These are phyloP conservation scores for Corydoras maculifer DNA, from an alignment of 2,113 vertebrate genomes.

Conservation along the genomic window DNA sequence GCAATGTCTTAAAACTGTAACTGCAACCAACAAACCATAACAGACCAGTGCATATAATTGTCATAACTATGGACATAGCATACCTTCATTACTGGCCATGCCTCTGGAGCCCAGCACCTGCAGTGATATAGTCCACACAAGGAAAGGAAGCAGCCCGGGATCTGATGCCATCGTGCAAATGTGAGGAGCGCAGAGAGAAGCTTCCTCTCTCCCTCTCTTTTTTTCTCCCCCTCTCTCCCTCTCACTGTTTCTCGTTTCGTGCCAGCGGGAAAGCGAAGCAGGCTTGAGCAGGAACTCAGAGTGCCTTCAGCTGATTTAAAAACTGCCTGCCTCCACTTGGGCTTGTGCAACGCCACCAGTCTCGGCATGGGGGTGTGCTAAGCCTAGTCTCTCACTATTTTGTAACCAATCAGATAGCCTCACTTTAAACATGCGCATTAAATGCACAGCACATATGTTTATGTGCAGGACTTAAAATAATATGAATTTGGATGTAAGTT, in stretches of 20 bases:
- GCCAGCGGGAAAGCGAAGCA: conserved; percentile 34
- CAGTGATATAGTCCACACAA: conserved; percentile 68
- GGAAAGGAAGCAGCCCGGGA: conserved; percentile 60
- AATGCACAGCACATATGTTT: too few species aligned
- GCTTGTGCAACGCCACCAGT: conserved; percentile 46
- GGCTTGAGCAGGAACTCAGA: conserved; percentile 38
- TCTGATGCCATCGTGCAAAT: conserved; percentile 68
- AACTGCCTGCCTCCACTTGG: conserved; percentile 46
- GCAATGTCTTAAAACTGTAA: neutral
- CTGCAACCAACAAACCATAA: neutral
- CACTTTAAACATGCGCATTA: neutral
- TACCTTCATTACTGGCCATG: conserved; percentile 64
- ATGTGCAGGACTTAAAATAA: too few species aligned
- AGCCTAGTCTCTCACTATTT: conserved; percentile 43
- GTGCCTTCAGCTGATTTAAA: conserved; percentile 40
- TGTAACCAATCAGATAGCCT: conserved; percentile 53
- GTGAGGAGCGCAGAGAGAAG: conserved; percentile 41
- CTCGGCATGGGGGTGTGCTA: conserved; percentile 47
- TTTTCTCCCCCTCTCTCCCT: conserved; percentile 47
- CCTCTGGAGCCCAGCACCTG: conserved; percentile 53
- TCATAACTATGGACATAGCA: conserved; percentile 7
- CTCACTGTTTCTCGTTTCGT: conserved; percentile 33
- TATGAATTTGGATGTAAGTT: too few species aligned
- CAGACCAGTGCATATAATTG: conserved; percentile 11
- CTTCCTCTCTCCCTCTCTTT: conserved; percentile 50